Evolutionary conservation across 2,888 invertebrate species (phyloP).

Genomic region (Myathropa florea): DNA sequence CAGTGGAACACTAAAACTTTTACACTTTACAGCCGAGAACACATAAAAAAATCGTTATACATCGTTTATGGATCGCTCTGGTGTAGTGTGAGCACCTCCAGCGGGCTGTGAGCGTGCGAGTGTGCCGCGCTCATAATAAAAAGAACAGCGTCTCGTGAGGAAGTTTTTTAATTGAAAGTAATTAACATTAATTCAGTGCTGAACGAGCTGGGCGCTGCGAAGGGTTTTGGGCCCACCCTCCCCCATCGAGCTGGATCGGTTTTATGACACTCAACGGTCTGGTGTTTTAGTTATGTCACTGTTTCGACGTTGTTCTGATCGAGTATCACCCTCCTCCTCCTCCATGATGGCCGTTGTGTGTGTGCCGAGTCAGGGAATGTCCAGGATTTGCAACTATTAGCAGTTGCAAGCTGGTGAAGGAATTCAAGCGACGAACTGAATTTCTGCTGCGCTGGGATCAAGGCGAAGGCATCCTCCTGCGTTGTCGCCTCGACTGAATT

Average conservation of each 20-base stretch:
- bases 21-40: conserved; percentile 63
- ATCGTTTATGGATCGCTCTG: conserved; percentile 44
- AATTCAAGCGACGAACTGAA: too few relatives aligned
- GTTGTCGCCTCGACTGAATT: neutral
- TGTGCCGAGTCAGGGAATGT: neutral
- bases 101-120: neutral
- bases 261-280: conserved; percentile 41
- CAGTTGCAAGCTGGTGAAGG: too few relatives aligned
- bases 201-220: neutral
- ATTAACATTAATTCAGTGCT: conserved; percentile 65
- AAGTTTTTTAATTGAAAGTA: conserved; percentile 67
- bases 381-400: neutral
- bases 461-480: neutral
- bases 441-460: neutral
- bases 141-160: conserved; percentile 56
- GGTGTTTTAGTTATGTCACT: conserved; percentile 43
- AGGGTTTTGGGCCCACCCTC: neutral
- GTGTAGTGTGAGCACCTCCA: neutral
- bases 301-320: neutral
- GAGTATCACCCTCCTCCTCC: neutral
- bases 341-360: neutral
- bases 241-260: neutral
- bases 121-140: conserved; percentile 12
- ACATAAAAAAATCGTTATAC: conserved; percentile 23
- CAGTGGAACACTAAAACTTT: conserved; percentile 57